phyloP scores from a whole-genome alignment of 1,140 invertebrate genomes.

The Pachypeltis micranthus region DNA sequence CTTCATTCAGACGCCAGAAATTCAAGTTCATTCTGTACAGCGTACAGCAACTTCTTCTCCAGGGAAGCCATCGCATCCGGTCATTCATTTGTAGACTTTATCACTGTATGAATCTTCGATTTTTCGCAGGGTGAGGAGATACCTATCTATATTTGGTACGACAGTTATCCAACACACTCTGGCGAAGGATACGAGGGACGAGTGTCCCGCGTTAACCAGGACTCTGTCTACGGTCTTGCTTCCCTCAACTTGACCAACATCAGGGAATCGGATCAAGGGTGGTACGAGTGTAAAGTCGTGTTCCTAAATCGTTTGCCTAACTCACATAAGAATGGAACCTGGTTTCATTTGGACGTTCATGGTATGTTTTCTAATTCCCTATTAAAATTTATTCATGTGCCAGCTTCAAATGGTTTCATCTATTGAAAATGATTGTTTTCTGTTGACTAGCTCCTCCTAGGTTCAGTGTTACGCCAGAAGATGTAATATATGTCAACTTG shows the following conservation, averaged over 20 bases:
- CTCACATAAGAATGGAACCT: slow-evolving; percentile 81
- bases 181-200: slow-evolving; percentile 83
- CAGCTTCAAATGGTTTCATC: background rate
- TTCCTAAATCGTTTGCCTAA: slow-evolving; percentile 87
- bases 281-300: slow-evolving; percentile 94
- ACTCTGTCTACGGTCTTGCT: slow-evolving; percentile 75
- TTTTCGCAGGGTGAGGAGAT: slow-evolving; percentile 68
- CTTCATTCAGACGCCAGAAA: no score
- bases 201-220: slow-evolving; percentile 72
- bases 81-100: no score
- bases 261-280: slow-evolving; percentile 83
- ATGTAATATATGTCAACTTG: slow-evolving; percentile 90
- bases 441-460: slow-evolving; percentile 71
- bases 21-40: no score
- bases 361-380: no score
- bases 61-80: no score
- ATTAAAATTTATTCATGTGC: no score
- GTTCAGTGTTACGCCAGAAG: slow-evolving; percentile 82
- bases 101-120: no score
- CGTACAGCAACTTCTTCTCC: no score
- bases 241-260: slow-evolving; percentile 90
- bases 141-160: slow-evolving; percentile 95
- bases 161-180: slow-evolving; percentile 88
- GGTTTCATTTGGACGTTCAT: slow-evolving; percentile 93
- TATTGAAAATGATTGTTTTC: slow-evolving; percentile 19